Evolutionary conservation across 2,888 invertebrate species (phyloP), one percentile per base, ranked within the genome.

Genomic region (Aquatica leii): DNA sequence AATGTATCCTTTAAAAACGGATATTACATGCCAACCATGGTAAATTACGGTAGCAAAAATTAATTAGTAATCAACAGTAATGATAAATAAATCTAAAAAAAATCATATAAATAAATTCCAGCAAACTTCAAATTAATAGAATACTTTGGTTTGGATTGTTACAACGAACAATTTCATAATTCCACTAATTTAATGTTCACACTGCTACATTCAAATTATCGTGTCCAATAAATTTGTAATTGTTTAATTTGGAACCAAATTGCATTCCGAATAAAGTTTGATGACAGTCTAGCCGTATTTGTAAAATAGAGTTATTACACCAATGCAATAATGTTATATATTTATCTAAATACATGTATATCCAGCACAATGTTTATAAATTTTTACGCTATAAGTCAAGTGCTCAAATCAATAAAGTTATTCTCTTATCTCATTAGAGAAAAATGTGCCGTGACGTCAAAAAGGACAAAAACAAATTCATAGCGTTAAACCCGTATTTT

Each of bases 201-300:
- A 24, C 6, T 24, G 15, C 15, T 12, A 14, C 15, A 41, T 41
- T 41, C 41, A 24, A 24, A 41, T 41, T 41, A 41, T 15, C 15
- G 14, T 14, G 41, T 15, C 41, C 41, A 41, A 41, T 41, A 41
- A 41, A 41, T 41, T 41, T 41, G 14, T 41, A 41, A 41, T 41
- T 41, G 41, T 41, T 41, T 12, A 11, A 41, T 41, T 41, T 15
- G 14, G 6, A 41, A 41, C 2, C 41, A 41, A 14, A 41, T 41
- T 41, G 15, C n/a, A 41, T 41, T 41, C 41, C 41, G 6, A 15
- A 41, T 41, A 41, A 41, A 15, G 14, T 12, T 15, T 24, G 2
- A 24, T 24, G 2, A 24, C 24, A 24, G 24, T 24, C 4, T 24
- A 2, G 6, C 6, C 24, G 24, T 6, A 24, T 24, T n/a, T 24